Conservation (phyloP, 2,113 vertebrate species). For the Ptyas mucosa region DNA sequence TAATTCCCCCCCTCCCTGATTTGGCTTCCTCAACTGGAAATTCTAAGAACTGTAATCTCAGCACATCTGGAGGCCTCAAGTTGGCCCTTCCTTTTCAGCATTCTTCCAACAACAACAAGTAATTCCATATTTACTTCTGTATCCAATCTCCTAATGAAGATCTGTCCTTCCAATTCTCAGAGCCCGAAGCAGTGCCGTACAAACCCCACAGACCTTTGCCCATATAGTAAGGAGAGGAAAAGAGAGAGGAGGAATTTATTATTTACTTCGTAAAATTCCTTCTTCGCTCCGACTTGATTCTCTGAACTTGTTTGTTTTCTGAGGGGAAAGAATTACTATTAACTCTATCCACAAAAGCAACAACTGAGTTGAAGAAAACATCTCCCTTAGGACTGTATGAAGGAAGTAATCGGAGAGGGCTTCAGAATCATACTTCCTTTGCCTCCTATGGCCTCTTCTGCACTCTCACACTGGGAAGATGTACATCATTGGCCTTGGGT, state of each 20-base stretch:
- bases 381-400: neutral
- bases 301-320: neutral
- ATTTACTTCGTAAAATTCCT: neutral
- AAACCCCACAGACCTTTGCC: neutral
- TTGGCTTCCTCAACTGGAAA: neutral
- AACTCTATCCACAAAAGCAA: neutral
- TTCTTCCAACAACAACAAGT: neutral
- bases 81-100: neutral
- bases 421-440: neutral
- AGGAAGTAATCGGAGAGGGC: neutral
- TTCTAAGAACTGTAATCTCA: neutral
- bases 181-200: neutral
- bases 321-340: too few species aligned
- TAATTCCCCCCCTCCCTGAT: neutral
- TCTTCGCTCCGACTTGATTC: neutral
- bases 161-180: neutral
- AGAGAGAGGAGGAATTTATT: neutral
- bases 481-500: too few species aligned
- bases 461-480: neutral
- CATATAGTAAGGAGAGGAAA: neutral
- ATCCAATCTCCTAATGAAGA: neutral
- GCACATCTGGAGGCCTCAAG: neutral
- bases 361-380: neutral
- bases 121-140: neutral
- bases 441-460: neutral